phyloP scores from a whole-genome alignment of 2,888 invertebrate species.

The Margaritifera margaritifera region DNA sequence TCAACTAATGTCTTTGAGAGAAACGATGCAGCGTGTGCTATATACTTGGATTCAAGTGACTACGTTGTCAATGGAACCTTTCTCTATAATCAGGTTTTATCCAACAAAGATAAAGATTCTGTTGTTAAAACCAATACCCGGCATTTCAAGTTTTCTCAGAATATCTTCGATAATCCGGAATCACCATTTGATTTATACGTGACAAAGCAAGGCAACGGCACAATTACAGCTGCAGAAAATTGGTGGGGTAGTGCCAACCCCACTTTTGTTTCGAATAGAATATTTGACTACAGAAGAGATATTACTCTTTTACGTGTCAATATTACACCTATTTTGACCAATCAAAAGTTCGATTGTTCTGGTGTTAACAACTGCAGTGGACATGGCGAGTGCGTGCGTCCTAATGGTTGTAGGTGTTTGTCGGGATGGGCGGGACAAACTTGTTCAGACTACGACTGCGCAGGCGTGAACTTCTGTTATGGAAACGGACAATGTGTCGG shows the following conservation, averaged over 20 bases:
- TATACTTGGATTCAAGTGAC: constrained; percentile 10
- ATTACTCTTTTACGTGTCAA: constrained; percentile 14
- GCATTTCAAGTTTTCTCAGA: constrained; percentile 22
- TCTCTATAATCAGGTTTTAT: constrained; percentile 22
- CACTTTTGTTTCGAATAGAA: constrained; percentile 8
- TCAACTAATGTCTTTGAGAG: constrained; percentile 28
- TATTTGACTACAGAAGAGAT: constrained; percentile 23
- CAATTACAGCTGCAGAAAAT: constrained; percentile 22
- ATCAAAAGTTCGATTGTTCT: constrained; percentile 28
- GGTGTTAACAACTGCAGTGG: constrained; percentile 28
- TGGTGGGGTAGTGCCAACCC: constrained; percentile 35
- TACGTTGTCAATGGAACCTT: constrained; percentile 15
- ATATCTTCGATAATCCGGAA: constrained; percentile 34
- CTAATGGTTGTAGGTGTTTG: constrained; percentile 30
- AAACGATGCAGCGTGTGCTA: constrained; percentile 15
- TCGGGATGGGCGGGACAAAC: constrained; percentile 27
- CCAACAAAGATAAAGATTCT: constrained; percentile 6
- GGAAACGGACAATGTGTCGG: constrained; percentile 40
- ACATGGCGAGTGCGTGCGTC: constrained; percentile 33
- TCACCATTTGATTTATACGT: constrained; percentile 28
- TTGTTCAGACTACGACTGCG: constrained; percentile 32
- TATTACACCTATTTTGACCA: constrained; percentile 22
- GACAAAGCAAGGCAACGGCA: constrained; percentile 7
- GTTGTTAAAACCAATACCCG: constrained; percentile 11
- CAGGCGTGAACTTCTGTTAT: constrained; percentile 32